These are phyloP conservation scores for Heliothis virescens DNA, from an alignment of 1,140 invertebrate species.

Conservation along the genomic window DNA sequence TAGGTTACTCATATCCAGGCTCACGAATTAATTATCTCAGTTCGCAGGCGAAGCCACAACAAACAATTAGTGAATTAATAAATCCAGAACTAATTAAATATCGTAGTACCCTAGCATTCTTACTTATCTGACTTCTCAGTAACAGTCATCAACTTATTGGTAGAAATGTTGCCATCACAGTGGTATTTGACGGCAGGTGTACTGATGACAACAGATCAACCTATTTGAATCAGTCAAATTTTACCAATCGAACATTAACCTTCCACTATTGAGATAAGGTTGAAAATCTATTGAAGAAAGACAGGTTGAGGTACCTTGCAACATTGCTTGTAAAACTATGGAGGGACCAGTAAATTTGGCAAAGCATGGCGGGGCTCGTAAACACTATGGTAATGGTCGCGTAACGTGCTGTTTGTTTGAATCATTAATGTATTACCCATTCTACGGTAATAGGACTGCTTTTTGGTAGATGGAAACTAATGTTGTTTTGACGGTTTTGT, in stretches of 20 bases:
- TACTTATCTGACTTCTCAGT: background rate
- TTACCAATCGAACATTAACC: too few relatives aligned
- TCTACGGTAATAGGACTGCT: slow-evolving; percentile 10
- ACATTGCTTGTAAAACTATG: slow-evolving; percentile 34
- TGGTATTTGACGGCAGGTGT: slow-evolving; percentile 4
- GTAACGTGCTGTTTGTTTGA: slow-evolving; percentile 20
- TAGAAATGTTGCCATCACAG: background rate
- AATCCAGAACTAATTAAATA: too few relatives aligned
- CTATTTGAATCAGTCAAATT: too few relatives aligned
- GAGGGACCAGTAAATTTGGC: slow-evolving; percentile 30
- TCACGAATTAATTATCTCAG: too few relatives aligned
- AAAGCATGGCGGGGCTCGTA: slow-evolving; percentile 10
- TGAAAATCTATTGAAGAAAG: too few relatives aligned
- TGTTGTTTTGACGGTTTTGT: background rate
- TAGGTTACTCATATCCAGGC: too few relatives aligned
- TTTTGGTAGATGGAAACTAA: background rate
- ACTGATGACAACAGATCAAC: too few relatives aligned
- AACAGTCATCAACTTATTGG: background rate
- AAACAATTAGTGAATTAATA: too few relatives aligned
- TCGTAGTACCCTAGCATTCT: too few relatives aligned
- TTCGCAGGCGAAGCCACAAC: too few relatives aligned
- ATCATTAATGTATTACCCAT: slow-evolving; percentile 30
- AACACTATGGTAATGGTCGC: slow-evolving; percentile 35
- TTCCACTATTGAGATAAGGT: too few relatives aligned
- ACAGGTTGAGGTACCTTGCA: too few relatives aligned